These are phyloP conservation scores for Tridacna crocea DNA, from an alignment of 2,888 invertebrate genomes.

Conservation along the genomic window DNA sequence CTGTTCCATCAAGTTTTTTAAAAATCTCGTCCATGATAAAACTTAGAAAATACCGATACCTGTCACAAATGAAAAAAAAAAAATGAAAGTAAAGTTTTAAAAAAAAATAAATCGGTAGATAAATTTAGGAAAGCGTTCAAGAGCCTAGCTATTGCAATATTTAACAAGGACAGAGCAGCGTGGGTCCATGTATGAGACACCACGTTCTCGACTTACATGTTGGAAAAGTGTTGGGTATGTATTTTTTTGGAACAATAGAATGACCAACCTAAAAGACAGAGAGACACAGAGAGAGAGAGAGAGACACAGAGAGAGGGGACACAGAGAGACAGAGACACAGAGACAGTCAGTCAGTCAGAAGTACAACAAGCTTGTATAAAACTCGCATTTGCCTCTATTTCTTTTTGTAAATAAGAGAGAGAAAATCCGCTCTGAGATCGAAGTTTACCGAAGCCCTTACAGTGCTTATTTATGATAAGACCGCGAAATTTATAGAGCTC, in stretches of 20 bases:
- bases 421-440: background rate
- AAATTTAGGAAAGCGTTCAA: too few relatives aligned
- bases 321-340: too few relatives aligned
- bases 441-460: slow-evolving; percentile 20
- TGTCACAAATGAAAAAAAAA: too few relatives aligned
- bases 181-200: background rate
- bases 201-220: background rate
- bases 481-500: slow-evolving; percentile 14
- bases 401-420: too few relatives aligned
- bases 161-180: background rate
- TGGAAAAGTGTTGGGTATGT: background rate
- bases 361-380: background rate
- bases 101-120: too few relatives aligned
- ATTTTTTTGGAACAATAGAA: background rate
- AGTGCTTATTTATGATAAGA: slow-evolving; percentile 24
- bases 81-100: too few relatives aligned
- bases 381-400: too few relatives aligned
- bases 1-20: too few relatives aligned
- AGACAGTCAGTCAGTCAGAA: background rate
- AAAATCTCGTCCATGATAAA: too few relatives aligned
- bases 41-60: too few relatives aligned
- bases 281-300: background rate
- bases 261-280: background rate
- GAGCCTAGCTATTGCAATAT: too few relatives aligned
- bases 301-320: background rate